phyloP scores from a whole-genome alignment of 1,140 invertebrate species.

The Leptopilina boulardi region DNA sequence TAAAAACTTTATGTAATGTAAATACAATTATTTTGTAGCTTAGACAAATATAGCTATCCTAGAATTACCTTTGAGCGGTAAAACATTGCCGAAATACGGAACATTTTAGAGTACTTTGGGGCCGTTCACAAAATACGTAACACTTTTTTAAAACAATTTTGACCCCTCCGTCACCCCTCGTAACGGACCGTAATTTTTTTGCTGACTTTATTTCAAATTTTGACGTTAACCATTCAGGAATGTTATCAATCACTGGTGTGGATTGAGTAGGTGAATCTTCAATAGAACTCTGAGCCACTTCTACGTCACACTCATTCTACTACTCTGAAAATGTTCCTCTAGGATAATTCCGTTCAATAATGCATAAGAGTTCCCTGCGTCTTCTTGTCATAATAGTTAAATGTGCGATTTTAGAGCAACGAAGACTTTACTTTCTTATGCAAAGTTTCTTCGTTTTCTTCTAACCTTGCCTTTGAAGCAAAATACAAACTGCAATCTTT shows the following conservation, averaged over 20 bases:
- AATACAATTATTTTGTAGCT: too few species aligned
- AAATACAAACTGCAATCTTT: conserved; percentile 36
- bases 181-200: too few species aligned
- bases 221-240: too few species aligned
- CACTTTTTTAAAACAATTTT: too few species aligned
- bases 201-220: background rate
- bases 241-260: too few species aligned
- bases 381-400: conserved; percentile 29
- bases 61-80: too few species aligned
- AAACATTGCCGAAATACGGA: too few species aligned
- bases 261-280: background rate
- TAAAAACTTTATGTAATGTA: too few species aligned
- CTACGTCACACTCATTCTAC: background rate
- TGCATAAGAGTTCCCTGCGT: conserved; percentile 34
- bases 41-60: too few species aligned
- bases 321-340: conserved; percentile 33
- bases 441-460: conserved; percentile 20
- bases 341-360: conserved; percentile 18
- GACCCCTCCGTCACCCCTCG: too few species aligned
- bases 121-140: too few species aligned
- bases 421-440: conserved; percentile 2
- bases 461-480: conserved; percentile 31
- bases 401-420: conserved; percentile 22
- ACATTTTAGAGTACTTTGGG: too few species aligned
- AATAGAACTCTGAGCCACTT: background rate